phyloP scores from a whole-genome alignment of 2,113 vertebrate genomes.

The Microtus pennsylvanicus region DNA sequence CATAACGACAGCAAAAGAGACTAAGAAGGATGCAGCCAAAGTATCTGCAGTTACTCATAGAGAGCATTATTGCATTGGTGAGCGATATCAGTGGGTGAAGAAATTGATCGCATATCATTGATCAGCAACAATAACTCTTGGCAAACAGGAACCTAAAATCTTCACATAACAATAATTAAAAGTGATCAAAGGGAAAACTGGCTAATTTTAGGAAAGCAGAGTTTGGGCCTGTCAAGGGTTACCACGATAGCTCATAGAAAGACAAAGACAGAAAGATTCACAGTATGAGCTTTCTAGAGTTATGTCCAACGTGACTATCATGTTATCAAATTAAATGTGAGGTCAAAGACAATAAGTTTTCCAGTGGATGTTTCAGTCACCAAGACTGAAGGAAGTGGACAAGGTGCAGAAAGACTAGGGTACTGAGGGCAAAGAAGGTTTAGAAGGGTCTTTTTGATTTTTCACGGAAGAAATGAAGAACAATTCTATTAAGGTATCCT shows the following conservation, averaged over 20 bases:
- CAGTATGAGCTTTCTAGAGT: not conserved
- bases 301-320: not conserved
- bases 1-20: not conserved
- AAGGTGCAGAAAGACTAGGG: not conserved
- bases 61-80: not conserved
- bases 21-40: not conserved
- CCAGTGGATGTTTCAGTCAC: not conserved
- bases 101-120: not conserved
- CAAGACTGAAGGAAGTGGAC: not conserved
- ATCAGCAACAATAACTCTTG: not conserved
- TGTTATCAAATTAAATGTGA: slow-evolving; percentile 2
- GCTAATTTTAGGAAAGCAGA: slow-evolving; percentile 45
- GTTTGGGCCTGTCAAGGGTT: not conserved
- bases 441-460: not conserved
- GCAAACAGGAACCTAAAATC: not conserved
- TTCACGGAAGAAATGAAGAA: not conserved
- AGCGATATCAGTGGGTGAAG: not conserved
- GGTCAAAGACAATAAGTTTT: not conserved
- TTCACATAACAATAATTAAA: not conserved
- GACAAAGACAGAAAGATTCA: slow-evolving; percentile 13
- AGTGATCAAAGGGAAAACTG: not conserved
- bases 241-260: slow-evolving; percentile 32
- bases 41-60: not conserved
- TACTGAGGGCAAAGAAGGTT: rapidly evolving
- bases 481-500: not conserved